phyloP scores from a whole-genome alignment of 1,140 invertebrate species.

The Pachypsylla venusta region DNA sequence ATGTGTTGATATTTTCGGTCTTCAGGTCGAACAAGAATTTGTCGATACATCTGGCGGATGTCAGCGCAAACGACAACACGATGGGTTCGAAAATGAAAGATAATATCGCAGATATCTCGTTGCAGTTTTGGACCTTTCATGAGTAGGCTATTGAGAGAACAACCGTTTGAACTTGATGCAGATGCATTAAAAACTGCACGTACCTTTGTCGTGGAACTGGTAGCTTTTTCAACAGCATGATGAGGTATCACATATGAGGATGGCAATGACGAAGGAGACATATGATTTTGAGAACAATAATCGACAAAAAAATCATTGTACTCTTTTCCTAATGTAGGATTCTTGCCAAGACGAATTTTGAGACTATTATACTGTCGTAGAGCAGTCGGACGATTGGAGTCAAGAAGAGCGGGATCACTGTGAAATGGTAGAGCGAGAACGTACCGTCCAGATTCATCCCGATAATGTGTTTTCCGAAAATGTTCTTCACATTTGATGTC shows the following conservation, averaged over 20 bases:
- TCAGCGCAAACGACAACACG: conserved; percentile 25
- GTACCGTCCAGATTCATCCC: conserved; percentile 10
- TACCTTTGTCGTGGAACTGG: conserved; percentile 23
- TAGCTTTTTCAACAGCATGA: conserved; percentile 23
- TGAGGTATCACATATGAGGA: conserved; percentile 24
- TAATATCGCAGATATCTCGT: conserved; percentile 29
- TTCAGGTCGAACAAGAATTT: conserved; percentile 16
- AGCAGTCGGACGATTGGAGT: conserved; percentile 12
- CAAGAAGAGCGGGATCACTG: not conserved
- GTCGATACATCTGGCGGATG: conserved; percentile 23
- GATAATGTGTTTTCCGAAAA: conserved; percentile 4
- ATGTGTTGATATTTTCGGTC: conserved; percentile 27
- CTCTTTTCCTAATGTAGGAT: not conserved
- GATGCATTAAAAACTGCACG: conserved; percentile 29
- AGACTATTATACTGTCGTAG: conserved; percentile 13
- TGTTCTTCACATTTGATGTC: conserved; percentile 9
- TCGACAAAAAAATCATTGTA: conserved; percentile 28
- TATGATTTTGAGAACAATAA: conserved; percentile 27
- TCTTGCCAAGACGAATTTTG: conserved; percentile 13
- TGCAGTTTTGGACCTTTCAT: conserved; percentile 28
- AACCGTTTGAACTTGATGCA: conserved; percentile 19
- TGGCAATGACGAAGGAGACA: too few relatives aligned
- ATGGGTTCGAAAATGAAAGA: conserved; percentile 27
- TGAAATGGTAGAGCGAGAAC: conserved; percentile 16
- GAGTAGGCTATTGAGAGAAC: conserved; percentile 28